A percentile compares a stretch with the other conserved stretches of the same genome.
Evolutionary conservation across 2,113 vertebrate species (phyloP).

Genomic region (Zeus faber): DNA sequence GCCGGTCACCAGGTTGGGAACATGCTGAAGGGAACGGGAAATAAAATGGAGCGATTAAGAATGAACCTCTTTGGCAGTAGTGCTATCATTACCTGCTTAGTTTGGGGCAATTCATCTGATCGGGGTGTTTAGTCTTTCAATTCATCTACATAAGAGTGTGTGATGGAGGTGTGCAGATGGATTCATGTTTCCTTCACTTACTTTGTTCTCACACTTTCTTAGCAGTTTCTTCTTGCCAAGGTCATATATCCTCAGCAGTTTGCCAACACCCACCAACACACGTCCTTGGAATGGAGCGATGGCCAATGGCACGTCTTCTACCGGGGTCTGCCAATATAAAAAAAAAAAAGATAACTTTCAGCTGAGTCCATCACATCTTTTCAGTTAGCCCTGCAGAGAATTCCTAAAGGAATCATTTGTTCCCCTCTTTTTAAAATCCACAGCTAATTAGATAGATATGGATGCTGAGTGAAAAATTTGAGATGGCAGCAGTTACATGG

Average conservation of each 20-base stretch:
- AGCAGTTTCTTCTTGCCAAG: conserved; percentile 97
- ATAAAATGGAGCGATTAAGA: neutral
- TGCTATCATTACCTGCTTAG: neutral
- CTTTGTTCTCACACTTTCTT: conserved; percentile 98
- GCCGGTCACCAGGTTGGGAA: conserved; percentile 92
- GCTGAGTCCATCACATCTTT: neutral
- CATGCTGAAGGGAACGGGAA: conserved; percentile 76
- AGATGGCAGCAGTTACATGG: too few species aligned
- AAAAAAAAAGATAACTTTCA: neutral
- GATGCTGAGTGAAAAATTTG: too few species aligned
- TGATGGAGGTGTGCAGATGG: neutral
- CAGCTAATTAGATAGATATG: too few species aligned
- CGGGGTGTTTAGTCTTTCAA: too few species aligned
- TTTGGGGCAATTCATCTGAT: neutral
- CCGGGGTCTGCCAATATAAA: conserved; percentile 80
- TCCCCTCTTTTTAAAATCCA: too few species aligned
- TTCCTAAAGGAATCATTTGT: too few species aligned
- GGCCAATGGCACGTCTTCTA: conserved; percentile 94
- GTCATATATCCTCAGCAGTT: conserved; percentile 93
- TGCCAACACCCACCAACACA: conserved; percentile 90
- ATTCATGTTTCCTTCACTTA: conserved; percentile 36
- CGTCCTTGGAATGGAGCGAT: conserved; percentile 95
- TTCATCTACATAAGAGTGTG: neutral
- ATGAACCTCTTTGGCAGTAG: neutral
- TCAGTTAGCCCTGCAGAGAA: neutral